Conservation (phyloP, 2,113 vertebrate species). For the Passerina amoena region DNA sequence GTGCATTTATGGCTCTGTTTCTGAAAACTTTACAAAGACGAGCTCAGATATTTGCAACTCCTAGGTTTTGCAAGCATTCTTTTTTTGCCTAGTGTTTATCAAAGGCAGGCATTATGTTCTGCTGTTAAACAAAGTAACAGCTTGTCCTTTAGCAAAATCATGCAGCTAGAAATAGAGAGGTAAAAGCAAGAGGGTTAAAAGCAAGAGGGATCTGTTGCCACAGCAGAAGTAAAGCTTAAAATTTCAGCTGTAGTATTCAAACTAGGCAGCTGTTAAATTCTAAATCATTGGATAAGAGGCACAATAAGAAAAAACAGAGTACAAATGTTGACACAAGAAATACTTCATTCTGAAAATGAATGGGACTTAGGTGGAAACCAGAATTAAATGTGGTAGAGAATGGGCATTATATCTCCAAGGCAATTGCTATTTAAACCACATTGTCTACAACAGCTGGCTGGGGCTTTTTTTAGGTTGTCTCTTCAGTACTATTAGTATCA, state of each 20-base stretch:
- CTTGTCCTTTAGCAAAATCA: constrained; percentile 3
- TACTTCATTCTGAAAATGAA: neutral
- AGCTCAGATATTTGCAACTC: neutral
- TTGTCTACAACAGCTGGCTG: neutral
- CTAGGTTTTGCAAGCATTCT: neutral
- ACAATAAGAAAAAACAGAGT: neutral
- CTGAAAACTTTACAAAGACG: neutral
- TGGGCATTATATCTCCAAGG: neutral
- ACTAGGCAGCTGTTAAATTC: neutral
- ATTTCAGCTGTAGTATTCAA: neutral
- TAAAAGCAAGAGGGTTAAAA: neutral
- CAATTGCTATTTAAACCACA: neutral
- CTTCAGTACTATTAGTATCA: neutral
- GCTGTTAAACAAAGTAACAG: constrained; percentile 25
- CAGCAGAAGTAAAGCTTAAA: neutral
- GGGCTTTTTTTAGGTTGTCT: neutral
- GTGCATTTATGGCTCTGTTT: neutral
- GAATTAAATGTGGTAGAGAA: neutral
- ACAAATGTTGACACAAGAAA: neutral
- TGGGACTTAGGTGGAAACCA: neutral
- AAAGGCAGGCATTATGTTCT: neutral
- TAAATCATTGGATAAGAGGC: neutral
- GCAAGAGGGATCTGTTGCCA: neutral
- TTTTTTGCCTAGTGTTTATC: neutral
- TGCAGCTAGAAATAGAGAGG: neutral